phyloP scores from a whole-genome alignment of 2,113 vertebrate genomes.

The Paracanthobrama guichenoti region DNA sequence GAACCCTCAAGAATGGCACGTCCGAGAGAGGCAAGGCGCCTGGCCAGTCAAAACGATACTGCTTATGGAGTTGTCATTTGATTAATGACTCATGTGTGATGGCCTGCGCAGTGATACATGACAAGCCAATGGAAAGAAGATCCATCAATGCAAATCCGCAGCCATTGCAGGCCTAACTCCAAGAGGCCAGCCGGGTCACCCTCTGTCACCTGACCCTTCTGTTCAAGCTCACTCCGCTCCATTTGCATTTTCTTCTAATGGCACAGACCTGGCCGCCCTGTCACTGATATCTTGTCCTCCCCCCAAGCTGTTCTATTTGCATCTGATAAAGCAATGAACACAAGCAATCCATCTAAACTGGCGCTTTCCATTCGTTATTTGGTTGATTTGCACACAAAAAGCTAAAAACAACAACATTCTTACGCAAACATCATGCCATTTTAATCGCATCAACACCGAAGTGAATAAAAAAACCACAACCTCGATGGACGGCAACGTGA shows the following conservation, averaged over 20 bases:
- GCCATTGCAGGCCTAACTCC: constrained; percentile 59
- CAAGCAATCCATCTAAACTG: constrained; percentile 42
- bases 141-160: constrained; percentile 77
- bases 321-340: constrained; percentile 66
- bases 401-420: constrained; percentile 3
- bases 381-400: constrained; percentile 12
- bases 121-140: constrained; percentile 76
- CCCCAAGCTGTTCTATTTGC: constrained; percentile 66
- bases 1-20: constrained; percentile 55
- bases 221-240: constrained; percentile 58
- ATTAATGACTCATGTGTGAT: constrained; percentile 75
- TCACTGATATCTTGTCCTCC: constrained; percentile 71
- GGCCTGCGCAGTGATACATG: constrained; percentile 70
- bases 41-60: constrained; percentile 28
- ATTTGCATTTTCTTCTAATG: constrained; percentile 76
- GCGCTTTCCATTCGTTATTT: constrained; percentile 44
- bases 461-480: not conserved
- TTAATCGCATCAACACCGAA: not conserved
- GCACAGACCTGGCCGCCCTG: constrained; percentile 56
- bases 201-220: constrained; percentile 69
- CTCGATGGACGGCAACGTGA: not conserved
- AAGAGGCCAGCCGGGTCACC: constrained; percentile 65
- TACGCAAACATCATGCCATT: not conserved
- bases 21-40: constrained; percentile 52
- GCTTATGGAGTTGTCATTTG: constrained; percentile 69